A percentile compares a stretch with the other conserved stretches of the same genome.
Conservation (phyloP, 2,888 invertebrate genomes). For the Eugnorisma glareosa region DNA sequence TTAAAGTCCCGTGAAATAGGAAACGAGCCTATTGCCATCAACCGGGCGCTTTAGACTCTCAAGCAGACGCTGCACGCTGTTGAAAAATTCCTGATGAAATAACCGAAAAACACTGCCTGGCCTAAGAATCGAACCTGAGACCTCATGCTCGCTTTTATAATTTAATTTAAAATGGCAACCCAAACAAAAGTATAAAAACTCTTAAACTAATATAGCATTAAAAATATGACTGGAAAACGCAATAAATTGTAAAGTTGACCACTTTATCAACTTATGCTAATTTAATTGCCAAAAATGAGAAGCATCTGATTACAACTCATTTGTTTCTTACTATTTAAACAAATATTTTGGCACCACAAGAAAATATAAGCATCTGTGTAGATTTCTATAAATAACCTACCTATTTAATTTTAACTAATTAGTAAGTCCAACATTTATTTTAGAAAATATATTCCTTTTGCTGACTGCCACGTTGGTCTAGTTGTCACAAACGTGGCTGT, state of each 20-base stretch:
- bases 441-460: not conserved
- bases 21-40: not conserved
- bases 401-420: not conserved
- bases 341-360: not conserved
- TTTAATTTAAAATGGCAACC: not conserved
- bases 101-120: not conserved
- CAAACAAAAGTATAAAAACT: not conserved
- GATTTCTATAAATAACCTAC: constrained; percentile 1
- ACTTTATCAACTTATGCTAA: constrained; percentile 44
- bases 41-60: not conserved
- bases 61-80: not conserved
- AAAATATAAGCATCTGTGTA: not conserved
- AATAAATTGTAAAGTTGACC: constrained; percentile 7
- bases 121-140: not conserved
- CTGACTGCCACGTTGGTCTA: too few species aligned
- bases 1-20: not conserved
- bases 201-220: constrained; percentile 9
- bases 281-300: constrained; percentile 35
- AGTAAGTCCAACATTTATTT: not conserved
- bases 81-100: not conserved
- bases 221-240: constrained; percentile 10
- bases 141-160: not conserved
- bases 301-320: constrained; percentile 26
- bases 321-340: constrained; percentile 22
- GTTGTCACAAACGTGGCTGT: too few species aligned